phyloP scores from a whole-genome alignment of 2,797 vertebrate species.

The Sylvilagus floridanus region DNA sequence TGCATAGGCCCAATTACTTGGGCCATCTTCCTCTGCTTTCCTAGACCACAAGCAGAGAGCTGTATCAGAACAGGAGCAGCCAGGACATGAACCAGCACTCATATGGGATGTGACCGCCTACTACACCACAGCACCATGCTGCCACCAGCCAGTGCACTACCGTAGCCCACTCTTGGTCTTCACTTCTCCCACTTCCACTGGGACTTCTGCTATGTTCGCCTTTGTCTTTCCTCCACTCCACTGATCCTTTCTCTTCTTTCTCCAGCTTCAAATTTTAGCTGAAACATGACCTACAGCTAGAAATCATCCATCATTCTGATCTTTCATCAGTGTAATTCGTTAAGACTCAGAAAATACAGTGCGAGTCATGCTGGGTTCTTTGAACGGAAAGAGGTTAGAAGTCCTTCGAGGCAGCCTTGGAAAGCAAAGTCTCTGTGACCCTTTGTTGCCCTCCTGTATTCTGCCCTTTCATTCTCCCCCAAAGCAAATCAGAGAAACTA shows the following conservation, averaged over 20 bases:
- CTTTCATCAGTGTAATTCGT: not conserved
- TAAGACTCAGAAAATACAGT: not conserved
- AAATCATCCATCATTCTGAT: not conserved
- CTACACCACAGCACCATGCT: too few species aligned
- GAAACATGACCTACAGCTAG: not conserved
- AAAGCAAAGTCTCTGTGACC: not conserved
- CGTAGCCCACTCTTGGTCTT: not conserved
- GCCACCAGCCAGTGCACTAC: not conserved
- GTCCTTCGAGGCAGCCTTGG: not conserved
- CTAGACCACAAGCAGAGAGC: too few species aligned
- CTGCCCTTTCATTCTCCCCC: not conserved
- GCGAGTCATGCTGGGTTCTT: not conserved
- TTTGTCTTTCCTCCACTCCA: not conserved
- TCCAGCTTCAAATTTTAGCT: not conserved
- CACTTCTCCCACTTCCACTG: rapidly evolving
- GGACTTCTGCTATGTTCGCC: not conserved
- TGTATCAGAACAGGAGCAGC: too few species aligned
- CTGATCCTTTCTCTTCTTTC: not conserved
- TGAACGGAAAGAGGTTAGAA: not conserved
- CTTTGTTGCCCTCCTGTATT: not conserved
- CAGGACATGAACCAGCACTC: too few species aligned
- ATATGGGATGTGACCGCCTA: too few species aligned
- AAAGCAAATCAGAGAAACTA: not conserved
- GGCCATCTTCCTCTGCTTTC: too few species aligned
- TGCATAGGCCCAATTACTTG: too few species aligned